These are phyloP conservation scores for Margaritifera margaritifera DNA, from an alignment of 2,888 invertebrate species.

Conservation along the genomic window DNA sequence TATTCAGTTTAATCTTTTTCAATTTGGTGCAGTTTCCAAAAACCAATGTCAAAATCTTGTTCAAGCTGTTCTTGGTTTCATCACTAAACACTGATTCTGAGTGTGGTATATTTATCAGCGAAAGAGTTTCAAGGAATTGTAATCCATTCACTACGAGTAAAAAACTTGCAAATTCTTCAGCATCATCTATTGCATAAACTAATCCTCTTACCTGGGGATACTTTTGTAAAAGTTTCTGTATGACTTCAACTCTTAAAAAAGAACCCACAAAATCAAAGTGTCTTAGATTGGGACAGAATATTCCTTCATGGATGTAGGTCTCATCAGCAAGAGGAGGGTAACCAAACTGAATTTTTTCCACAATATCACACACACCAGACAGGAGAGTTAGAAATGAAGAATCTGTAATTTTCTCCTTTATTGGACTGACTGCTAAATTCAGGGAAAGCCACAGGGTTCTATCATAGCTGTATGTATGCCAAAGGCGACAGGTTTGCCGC, in stretches of 20 bases:
- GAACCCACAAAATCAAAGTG: constrained; percentile 16
- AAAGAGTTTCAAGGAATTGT: not conserved
- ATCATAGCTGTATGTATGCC: constrained; percentile 38
- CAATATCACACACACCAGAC: constrained; percentile 21
- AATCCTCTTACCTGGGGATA: too few species aligned
- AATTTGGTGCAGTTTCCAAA: constrained; percentile 8
- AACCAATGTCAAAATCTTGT: too few species aligned
- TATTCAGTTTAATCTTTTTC: constrained; percentile 9
- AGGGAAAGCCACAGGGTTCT: constrained; percentile 35
- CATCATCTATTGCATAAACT: too few species aligned
- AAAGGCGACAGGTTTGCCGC: constrained; percentile 33
- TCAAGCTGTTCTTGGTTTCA: too few species aligned
- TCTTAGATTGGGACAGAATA: constrained; percentile 34
- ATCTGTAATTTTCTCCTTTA: constrained; percentile 22
- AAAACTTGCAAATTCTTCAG: not conserved
- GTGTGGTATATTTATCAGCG: not conserved
- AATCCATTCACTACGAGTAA: constrained; percentile 4
- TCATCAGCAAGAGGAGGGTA: constrained; percentile 18
- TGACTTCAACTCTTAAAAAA: not conserved
- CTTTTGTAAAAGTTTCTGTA: too few species aligned
- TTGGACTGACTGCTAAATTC: constrained; percentile 16
- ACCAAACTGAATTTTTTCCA: constrained; percentile 32
- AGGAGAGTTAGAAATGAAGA: constrained; percentile 28
- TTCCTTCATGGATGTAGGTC: constrained; percentile 27
- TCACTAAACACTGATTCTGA: too few species aligned